Percentiles rank a stretch among this genome's conserved stretches.
These are phyloP conservation scores for Iguana delicatissima DNA, from an alignment of 2,797 vertebrate genomes.

Conservation along the genomic window DNA sequence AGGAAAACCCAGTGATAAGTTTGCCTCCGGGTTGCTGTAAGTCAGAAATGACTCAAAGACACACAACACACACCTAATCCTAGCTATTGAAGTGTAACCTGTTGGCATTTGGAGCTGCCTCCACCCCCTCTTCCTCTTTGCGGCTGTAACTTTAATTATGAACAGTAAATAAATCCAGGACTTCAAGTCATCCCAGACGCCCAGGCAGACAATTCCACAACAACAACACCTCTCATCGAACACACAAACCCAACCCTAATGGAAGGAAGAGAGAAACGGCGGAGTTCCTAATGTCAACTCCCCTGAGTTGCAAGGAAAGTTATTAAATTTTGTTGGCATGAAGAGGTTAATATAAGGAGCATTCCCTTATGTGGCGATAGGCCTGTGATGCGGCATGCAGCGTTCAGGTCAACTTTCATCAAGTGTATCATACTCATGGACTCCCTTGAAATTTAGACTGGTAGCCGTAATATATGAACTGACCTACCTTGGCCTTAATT, in stretches of 20 bases:
- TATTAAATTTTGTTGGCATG: slow-evolving; percentile 34
- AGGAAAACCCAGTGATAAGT: too few relatives aligned
- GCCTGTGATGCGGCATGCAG: slow-evolving; percentile 13
- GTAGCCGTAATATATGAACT: slow-evolving; percentile 41
- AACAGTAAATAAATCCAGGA: slow-evolving; percentile 25
- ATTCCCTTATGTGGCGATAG: slow-evolving; percentile 36
- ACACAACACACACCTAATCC: too few relatives aligned
- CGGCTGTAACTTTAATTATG: slow-evolving; percentile 22
- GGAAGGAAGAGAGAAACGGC: background rate
- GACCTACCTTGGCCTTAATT: slow-evolving; percentile 52
- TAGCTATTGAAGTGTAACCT: background rate
- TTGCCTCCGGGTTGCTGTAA: too few relatives aligned
- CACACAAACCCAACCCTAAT: background rate
- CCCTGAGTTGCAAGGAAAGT: slow-evolving; percentile 4
- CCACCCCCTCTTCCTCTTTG: too few relatives aligned
- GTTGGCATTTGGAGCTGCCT: background rate
- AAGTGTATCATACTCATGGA: slow-evolving; percentile 26
- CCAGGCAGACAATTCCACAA: slow-evolving; percentile 13
- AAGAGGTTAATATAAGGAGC: slow-evolving; percentile 47
- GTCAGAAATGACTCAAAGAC: too few relatives aligned
- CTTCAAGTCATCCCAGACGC: background rate
- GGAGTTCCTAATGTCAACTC: slow-evolving; percentile 14
- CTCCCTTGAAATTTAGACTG: slow-evolving; percentile 53
- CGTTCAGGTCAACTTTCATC: slow-evolving; percentile 25
- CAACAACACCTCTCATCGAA: background rate